Conservation (phyloP, 2,113 vertebrate genomes). For the Mustelus asterias region DNA sequence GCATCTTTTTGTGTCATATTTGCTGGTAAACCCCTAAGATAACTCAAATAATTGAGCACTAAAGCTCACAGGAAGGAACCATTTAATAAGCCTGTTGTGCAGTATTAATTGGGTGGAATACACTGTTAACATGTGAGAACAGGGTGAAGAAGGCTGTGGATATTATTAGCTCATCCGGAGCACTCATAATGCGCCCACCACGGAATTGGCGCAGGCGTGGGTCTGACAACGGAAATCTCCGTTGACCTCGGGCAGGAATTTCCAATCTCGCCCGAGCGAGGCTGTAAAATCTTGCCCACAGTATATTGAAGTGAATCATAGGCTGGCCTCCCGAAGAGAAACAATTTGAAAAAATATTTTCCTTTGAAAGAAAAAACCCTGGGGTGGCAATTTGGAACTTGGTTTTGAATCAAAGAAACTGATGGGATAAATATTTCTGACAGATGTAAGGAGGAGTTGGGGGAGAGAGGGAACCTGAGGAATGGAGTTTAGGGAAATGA, state of each 20-base stretch:
- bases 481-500: background rate
- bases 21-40: background rate
- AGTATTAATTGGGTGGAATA: background rate
- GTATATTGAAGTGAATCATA: background rate
- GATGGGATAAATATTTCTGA: background rate
- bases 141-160: background rate
- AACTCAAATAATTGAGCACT: background rate
- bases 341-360: background rate
- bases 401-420: background rate
- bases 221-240: no score
- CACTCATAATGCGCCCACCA: background rate
- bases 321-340: background rate
- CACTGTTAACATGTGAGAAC: background rate
- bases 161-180: background rate
- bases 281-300: no score
- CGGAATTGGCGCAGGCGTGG: no score
- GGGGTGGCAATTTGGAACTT: background rate
- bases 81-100: background rate
- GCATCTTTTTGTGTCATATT: background rate
- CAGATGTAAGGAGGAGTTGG: background rate
- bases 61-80: background rate
- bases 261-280: no score
- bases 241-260: no score
- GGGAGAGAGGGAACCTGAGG: background rate
- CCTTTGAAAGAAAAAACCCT: background rate